Conservation (phyloP, 2,113 vertebrate species). For the Onychostruthus taczanowskii region DNA sequence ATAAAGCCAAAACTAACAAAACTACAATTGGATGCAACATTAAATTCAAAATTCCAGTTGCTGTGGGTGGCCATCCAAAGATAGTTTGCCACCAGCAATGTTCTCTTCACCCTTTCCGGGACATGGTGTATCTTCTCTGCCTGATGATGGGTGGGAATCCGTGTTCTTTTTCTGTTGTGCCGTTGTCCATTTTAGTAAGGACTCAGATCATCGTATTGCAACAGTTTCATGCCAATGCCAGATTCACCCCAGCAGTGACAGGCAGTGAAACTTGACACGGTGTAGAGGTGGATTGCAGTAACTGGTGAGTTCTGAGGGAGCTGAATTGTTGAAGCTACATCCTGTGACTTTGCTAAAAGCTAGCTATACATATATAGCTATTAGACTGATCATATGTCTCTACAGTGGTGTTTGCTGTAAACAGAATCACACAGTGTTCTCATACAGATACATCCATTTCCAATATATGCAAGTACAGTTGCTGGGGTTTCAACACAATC, state of each 20-base stretch:
- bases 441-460: not conserved
- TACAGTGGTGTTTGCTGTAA: not conserved
- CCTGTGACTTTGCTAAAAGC: not conserved
- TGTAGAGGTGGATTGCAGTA: not conserved
- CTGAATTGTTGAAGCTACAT: not conserved
- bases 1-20: not conserved
- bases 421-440: not conserved
- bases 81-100: not conserved
- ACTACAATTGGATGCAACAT: not conserved
- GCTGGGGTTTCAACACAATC: not conserved
- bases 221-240: not conserved
- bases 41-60: not conserved
- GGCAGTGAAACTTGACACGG: not conserved
- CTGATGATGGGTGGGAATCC: not conserved
- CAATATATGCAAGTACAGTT: not conserved
- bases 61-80: not conserved
- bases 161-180: not conserved
- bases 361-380: not conserved
- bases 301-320: not conserved
- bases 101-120: not conserved
- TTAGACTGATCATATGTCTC: not conserved
- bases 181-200: not conserved
- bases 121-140: not conserved
- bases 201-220: not conserved
- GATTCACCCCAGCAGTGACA: not conserved